Base-by-base conservation (phyloP, 2,113 vertebrate genomes). In the Ophiodon elongatus region DNA sequence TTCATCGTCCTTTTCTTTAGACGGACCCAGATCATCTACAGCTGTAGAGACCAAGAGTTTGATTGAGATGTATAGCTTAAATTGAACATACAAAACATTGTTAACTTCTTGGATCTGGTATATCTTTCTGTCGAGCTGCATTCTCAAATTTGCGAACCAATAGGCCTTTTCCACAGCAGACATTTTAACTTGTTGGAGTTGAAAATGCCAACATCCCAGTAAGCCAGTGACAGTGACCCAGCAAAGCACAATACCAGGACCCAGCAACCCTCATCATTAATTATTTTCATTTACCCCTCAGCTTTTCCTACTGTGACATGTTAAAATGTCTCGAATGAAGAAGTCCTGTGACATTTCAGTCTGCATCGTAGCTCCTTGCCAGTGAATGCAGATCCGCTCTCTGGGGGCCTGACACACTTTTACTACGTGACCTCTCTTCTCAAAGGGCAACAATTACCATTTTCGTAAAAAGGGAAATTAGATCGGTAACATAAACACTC, bases 391-490 rank as follows among this genome's bases (percentile, higher is more conserved):
- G 39, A 14, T 21, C 9, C 4, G 41, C 33, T 71, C 23, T 43
- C 31, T 62, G 11, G 6, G 23, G n/a, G n/a, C n/a, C n/a, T 68
- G 41, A 29, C 7, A 29, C 7, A 29, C 9, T 21, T 45, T 43
- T 29, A 67, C 39, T 43, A 8, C 11, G 10, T 39, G 10, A 25
- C 43, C 31, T 52, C 25, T 29, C 6, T 39, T 47, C 5, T 70
- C 73, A 62, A 50, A 47, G 6, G 27, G n/a, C 68, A 76, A 14
- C 13, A 1, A 2, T 17, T 13, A 1, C 6, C 23, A n/a, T 41
- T 35, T 17, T 59, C 4, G 29, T 27, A 33, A 78, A 76, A 33
- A 76, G 29, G 74, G 50, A 80, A 83, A 76, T 37, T 50, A 3
- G 41, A 25, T 21, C 39, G 33, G 33, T 39, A 15, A 59, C 31